A percentile compares a stretch with the other conserved stretches of the same genome.
Conservation (phyloP, 2,888 invertebrate species). For the Axea sp. region DNA sequence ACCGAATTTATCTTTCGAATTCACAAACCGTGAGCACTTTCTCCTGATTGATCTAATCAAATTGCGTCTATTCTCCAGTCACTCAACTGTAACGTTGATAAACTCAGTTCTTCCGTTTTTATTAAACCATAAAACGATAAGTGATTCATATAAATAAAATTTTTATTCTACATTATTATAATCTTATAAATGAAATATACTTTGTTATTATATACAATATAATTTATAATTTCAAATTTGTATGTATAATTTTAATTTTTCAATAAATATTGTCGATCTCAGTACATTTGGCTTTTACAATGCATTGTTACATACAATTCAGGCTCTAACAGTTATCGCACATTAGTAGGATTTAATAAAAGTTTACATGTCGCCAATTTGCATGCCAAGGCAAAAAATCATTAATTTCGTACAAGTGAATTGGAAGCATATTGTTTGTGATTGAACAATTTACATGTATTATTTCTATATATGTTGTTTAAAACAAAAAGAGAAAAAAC, state of each 20-base stretch:
- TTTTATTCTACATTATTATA: neutral
- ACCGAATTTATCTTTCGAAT: too few species aligned
- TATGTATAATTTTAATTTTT: conserved; percentile 17
- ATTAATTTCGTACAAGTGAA: conserved; percentile 5
- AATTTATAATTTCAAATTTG: conserved; percentile 7
- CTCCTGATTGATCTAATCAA: conserved; percentile 29
- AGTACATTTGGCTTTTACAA: conserved; percentile 10
- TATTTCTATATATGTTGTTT: too few species aligned
- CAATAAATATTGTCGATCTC: conserved; percentile 25
- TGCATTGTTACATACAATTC: conserved; percentile 14
- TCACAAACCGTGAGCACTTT: conserved; percentile 31
- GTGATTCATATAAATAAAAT: neutral
- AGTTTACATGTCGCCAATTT: conserved; percentile 16
- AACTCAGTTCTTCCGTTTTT: conserved; percentile 11
- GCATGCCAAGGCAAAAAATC: neutral
- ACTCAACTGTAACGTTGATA: conserved; percentile 1
- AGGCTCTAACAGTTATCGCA: conserved; percentile 33
- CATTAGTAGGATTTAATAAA: conserved; percentile 20
- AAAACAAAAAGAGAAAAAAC: conserved; percentile 1
- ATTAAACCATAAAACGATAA: conserved; percentile 4
- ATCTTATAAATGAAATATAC: conserved; percentile 19
- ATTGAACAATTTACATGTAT: conserved; percentile 7
- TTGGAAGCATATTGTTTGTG: conserved; percentile 11
- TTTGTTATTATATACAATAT: conserved; percentile 20
- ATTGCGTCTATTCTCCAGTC: conserved; percentile 4